Base-by-base conservation (phyloP, 1,140 invertebrate genomes). In the Leptonema lineaticorne region DNA sequence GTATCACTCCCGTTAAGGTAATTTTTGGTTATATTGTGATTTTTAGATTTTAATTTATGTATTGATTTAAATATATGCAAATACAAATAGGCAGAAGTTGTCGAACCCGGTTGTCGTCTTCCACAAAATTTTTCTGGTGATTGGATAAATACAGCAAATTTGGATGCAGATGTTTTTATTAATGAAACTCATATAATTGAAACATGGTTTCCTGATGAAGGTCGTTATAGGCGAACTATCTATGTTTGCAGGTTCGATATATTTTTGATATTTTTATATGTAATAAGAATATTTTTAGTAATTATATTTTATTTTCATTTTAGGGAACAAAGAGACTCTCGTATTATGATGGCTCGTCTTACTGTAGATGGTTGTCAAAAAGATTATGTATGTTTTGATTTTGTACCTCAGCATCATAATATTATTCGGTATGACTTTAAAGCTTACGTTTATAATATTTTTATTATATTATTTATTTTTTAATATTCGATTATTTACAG, bases 361-460 rank as follows among this genome's bases (percentile, higher is more conserved):
- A 96, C 95, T 4, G 94, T 98, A 0, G 96, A 98, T 82, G 96
- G 95, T 83, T 99, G 95, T 81, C 96, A 98, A 83, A 96, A 97
- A 75, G 96, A 98, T 87, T 98, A 93, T 76, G 89, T 98, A 7
- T 98, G 97, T 76, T 97, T 97, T 75, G 95, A 98, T 77, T 97
- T 99, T 78, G 88, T 98, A 9, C 92, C 94, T 0, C 86, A 93
- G 69, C 96, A 98, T 85, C 95, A 98, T 75, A 98, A 97, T 78
- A 87, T 99, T 71, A 97, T 98, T 72, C 81, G 87, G 81, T 81
- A 74, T 16, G 11, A 16, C 16, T 48, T 11, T 11, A 33, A 33
- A 33, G 30, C 30, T 5, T 33, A 33, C 30, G 30, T 5, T 18
- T 5, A 7, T 50, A 50, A 5, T 5, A 50, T 16, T 50, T 50